Evolutionary conservation across 2,888 invertebrate species (phyloP).

Genomic region (Phorcus lineatus): DNA sequence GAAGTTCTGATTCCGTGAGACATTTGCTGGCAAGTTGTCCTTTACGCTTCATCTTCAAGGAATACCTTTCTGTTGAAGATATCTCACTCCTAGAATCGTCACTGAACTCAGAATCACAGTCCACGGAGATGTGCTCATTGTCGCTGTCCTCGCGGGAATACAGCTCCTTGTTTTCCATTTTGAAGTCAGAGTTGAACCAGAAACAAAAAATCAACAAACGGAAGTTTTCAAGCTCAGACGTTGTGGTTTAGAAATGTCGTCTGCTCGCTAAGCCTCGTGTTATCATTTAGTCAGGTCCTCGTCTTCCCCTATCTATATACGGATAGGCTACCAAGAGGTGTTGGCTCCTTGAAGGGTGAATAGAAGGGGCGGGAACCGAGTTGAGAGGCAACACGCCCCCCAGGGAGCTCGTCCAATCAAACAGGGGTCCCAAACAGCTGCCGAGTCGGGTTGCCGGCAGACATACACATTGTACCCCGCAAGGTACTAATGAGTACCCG

Average conservation of each 20-base stretch:
- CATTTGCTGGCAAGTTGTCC: constrained; percentile 30
- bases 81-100: neutral
- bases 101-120: constrained; percentile 9
- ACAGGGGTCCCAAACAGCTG: constrained; percentile 1
- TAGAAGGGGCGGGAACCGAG: neutral
- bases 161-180: neutral
- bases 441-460: neutral
- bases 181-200: neutral
- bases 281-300: neutral
- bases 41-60: constrained; percentile 33
- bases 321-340: neutral
- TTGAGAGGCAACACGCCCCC: constrained; percentile 16
- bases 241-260: too few species aligned
- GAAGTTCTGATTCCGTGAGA: constrained; percentile 66
- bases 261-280: neutral
- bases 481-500: neutral
- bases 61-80: neutral
- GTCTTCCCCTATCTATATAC: constrained; percentile 9
- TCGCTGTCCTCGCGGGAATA: neutral
- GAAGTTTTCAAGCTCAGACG: too few species aligned
- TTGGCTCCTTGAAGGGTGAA: neutral
- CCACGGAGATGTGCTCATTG: constrained; percentile 26
- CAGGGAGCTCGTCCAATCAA: constrained; percentile 11
- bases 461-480: constrained; percentile 5
- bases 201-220: too few species aligned